Conservation (phyloP, 2,113 vertebrate species). For the Cacatua alba region DNA sequence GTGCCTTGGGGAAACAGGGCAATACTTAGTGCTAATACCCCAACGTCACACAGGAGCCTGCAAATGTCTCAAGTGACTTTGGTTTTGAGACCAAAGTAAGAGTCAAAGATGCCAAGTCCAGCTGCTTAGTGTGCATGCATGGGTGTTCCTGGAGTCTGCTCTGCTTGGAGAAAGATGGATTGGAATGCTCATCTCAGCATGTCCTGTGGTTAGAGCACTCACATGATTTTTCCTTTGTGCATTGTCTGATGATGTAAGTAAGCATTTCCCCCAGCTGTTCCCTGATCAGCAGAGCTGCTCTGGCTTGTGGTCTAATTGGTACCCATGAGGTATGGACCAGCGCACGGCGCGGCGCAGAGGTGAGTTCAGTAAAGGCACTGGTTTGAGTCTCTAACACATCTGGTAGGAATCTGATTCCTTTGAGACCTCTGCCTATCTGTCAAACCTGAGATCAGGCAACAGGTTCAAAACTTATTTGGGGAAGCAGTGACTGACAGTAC, state of each 20-base stretch:
- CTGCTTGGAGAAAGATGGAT: not conserved
- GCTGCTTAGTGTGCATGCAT: not conserved
- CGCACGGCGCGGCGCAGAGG: not conserved
- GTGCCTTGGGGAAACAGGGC: not conserved
- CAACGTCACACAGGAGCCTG: not conserved
- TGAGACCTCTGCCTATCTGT: slow-evolving; percentile 52
- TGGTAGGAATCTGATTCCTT: slow-evolving; percentile 26
- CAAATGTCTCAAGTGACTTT: not conserved
- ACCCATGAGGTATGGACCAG: slow-evolving; percentile 15
- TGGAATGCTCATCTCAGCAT: not conserved
- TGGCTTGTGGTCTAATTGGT: slow-evolving; percentile 41
- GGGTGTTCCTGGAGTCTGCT: accelerated
- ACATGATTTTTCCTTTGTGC: not conserved
- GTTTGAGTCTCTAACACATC: not conserved
- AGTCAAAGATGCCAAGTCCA: accelerated
- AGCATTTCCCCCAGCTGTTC: not conserved
- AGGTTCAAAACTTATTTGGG: slow-evolving; percentile 62
- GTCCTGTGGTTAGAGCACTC: not conserved
- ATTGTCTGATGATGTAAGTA: not conserved
- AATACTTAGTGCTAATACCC: not conserved
- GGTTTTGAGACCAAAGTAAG: not conserved
- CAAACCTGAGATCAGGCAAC: slow-evolving; percentile 54
- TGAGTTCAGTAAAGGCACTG: not conserved
- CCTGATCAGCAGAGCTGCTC: slow-evolving; percentile 6
- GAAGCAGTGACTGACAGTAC: slow-evolving; percentile 59